Base-by-base conservation (phyloP, 1,140 invertebrate species). In the Araneus ventricosus region DNA sequence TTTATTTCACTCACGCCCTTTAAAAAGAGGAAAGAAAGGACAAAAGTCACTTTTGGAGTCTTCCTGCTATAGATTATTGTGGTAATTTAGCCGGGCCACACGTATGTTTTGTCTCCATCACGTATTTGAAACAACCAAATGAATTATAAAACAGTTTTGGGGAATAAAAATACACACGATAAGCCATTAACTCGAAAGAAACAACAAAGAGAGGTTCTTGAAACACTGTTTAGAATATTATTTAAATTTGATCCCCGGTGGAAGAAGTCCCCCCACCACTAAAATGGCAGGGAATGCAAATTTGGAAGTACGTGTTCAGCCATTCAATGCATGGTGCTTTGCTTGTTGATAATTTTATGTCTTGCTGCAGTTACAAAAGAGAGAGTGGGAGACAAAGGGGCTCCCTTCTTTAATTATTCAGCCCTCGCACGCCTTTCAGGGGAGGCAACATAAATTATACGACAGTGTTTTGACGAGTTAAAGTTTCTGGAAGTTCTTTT, bases 391-490 rank as follows among this genome's bases (percentile, higher is more conserved):
- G 45, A 52, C 45, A 67, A 67, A 27, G 63, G n/a, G n/a, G 5
- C n/a, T 8, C n/a, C 70, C 30, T 75, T 75, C 70, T 75, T 75
- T 75, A 75, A 75, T 75, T 75, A 75, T 75, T 75, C 70, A 75
- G 10, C 30, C 17, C 17, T 37, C 27, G 70, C 70, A 75, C 70
- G 70, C 30, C 30, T 37, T 34, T 30, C 14, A 34, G 70, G 34
- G 30, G 17, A 22, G 30, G 70, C 30, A 75, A 75, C 70, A 75
- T 75, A 75, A 75, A 75, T 75, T 75, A 75, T 37, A 20, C 70
- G 70, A 75, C 70, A 75, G 30, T 34, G 70, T 75, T 37, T 75
- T 34, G 70, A 75, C 27, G 70, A 75, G 70, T 34, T 75, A 75
- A 75, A 75, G 30, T 75, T 75, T 75, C 70, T 75, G 70, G 30